Percentiles rank a stretch among this genome's conserved stretches.
Evolutionary conservation across 2,888 invertebrate genomes (phyloP).

Genomic region (Strigamia transsilvanica): DNA sequence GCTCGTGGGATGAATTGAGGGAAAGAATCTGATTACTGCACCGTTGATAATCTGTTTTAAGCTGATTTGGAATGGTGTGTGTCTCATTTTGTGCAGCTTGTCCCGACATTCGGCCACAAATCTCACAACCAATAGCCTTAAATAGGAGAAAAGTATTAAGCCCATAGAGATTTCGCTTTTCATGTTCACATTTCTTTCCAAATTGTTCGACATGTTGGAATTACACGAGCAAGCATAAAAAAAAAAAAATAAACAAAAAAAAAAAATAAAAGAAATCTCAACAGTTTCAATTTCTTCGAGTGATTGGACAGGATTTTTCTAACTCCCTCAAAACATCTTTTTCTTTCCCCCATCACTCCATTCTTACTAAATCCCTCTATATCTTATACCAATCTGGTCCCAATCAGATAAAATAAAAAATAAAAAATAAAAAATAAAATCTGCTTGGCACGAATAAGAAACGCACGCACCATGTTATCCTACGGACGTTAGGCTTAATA

Average conservation of each 20-base stretch:
- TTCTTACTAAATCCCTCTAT: not conserved
- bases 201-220: constrained; percentile 8
- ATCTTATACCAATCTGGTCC: not conserved
- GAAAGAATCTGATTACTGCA: not conserved
- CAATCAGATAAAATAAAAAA: not conserved
- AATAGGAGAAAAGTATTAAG: constrained; percentile 8
- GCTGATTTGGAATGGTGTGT: not conserved
- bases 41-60: not conserved
- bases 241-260: not conserved
- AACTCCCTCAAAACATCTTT: not conserved
- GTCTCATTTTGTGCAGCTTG: not conserved
- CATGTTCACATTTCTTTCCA: not conserved
- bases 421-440: not conserved
- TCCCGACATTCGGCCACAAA: not conserved
- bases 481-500: not conserved
- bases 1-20: not conserved
- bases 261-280: not conserved
- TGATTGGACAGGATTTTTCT: not conserved
- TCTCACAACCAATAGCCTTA: not conserved
- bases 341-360: not conserved
- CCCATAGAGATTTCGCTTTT: not conserved
- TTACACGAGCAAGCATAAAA: too few relatives aligned
- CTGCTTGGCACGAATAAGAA: too few relatives aligned
- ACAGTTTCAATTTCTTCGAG: constrained; percentile 1
- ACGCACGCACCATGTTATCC: not conserved